Conservation (phyloP, 2,888 invertebrate species). For the Cataglyphis altisquamis region DNA sequence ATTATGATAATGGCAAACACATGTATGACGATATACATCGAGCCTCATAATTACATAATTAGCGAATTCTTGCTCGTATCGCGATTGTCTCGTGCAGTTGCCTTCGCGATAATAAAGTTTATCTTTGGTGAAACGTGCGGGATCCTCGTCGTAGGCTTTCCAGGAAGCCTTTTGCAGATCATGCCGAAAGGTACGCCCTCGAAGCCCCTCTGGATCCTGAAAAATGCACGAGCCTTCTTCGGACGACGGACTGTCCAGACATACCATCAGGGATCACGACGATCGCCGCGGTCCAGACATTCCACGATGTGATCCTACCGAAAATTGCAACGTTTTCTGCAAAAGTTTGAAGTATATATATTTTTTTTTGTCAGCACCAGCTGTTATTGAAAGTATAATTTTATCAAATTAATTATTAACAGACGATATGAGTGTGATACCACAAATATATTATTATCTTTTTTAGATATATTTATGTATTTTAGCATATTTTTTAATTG, state of each 20-base stretch:
- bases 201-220: conserved; percentile 67
- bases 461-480: background rate
- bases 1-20: conserved; percentile 5
- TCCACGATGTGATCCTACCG: conserved; percentile 56
- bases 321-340: conserved; percentile 31
- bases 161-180: conserved; percentile 76
- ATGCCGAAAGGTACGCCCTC: conserved; percentile 67
- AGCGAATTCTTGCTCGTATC: conserved; percentile 31
- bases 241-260: conserved; percentile 65
- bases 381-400: background rate
- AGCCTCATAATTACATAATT: conserved; percentile 42
- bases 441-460: background rate
- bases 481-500: background rate
- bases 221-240: conserved; percentile 63
- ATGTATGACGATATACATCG: background rate
- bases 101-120: conserved; percentile 58
- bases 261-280: conserved; percentile 65
- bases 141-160: conserved; percentile 71
- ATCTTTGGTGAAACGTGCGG: conserved; percentile 67
- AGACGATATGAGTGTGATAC: background rate
- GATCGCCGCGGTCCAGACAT: conserved; percentile 56
- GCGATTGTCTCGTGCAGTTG: conserved; percentile 42
- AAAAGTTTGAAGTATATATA: background rate
- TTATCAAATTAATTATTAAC: background rate
- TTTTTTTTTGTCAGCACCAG: background rate